Base-by-base conservation (phyloP, 2,797 vertebrate genomes). In the Furcifer pardalis region DNA sequence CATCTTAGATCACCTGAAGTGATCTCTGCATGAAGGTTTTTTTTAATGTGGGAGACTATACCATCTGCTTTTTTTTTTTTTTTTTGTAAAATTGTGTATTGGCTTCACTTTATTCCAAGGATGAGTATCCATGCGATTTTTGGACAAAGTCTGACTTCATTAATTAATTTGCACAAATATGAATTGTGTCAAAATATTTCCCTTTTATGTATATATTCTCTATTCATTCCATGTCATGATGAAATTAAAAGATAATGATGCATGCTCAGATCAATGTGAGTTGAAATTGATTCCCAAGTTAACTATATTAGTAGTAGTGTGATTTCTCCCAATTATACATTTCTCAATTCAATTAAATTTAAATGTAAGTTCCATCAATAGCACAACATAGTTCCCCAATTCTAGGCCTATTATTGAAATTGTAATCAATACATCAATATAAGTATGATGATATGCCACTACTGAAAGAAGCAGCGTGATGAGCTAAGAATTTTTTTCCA, bases 391-490 rank as follows among this genome's bases (percentile, higher is more conserved):
- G 80, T 87, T 85, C 77, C 59, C 71, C 19, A 37, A 7, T 76
- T 81, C 62, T 60, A 5, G 69, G 42, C 9, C 2, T 73, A 1
- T 59, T 82, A 56, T 56, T 84, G 30, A 80, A 42, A 5, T 44
- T 84, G 68, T 83, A 63, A 76, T 88, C 68, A 86, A 73, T 69
- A 82, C 65, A 32, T 83, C 42, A 46, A n/a, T 83, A 21, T 15
- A 85, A 87, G 9, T 77, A 13, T 44, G 27, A 88, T 84, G 13
- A 72, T 82, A 65, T 37, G 40, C 10, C 10, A 32, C n/a, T 62
- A 42, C 13, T 69, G 40, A 72, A 86, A 69, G 19, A 79, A 84
- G 37, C 23, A 66, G 42, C 52, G n/a, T 35, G 27, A 65, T 85
- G 21, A 40, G 72, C 46, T 80, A 68, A 69, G 37, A 63, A 68